A percentile compares a stretch with the other conserved stretches of the same genome.
phyloP scores from a whole-genome alignment of 2,888 invertebrate genomes.

The Argynnis bischoffii region DNA sequence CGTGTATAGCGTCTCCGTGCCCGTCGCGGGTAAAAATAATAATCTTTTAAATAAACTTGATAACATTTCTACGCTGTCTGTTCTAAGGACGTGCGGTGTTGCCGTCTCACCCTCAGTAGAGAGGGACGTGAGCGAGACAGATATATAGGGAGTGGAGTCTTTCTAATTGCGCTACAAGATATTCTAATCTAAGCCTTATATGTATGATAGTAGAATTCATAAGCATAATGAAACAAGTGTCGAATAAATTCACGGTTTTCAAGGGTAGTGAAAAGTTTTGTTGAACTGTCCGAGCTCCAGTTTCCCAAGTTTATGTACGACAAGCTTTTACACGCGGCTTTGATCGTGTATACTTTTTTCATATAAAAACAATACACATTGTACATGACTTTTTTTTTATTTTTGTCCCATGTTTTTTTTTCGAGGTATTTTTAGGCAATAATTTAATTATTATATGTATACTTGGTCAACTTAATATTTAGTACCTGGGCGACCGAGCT shows the following conservation, averaged over 20 bases:
- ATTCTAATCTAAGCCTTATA: constrained; percentile 2
- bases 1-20: not conserved
- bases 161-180: constrained; percentile 3
- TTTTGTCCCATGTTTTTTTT: too few relatives aligned
- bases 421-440: too few relatives aligned
- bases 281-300: constrained; percentile 9
- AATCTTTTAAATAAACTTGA: not conserved
- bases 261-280: constrained; percentile 24
- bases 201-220: not conserved
- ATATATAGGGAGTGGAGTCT: constrained; percentile 19
- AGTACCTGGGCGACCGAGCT: too few relatives aligned
- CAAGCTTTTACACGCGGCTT: not conserved
- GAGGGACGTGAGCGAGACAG: constrained; percentile 19
- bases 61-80: constrained; percentile 13
- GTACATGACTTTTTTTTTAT: too few relatives aligned
- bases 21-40: too few relatives aligned
- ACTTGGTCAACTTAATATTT: too few relatives aligned
- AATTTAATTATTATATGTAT: too few relatives aligned
- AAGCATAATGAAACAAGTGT: not conserved
- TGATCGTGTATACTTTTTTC: not conserved
- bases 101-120: constrained; percentile 23
- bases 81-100: constrained; percentile 24
- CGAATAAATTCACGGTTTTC: constrained; percentile 8
- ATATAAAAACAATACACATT: not conserved
- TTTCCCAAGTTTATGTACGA: constrained; percentile 9